Evolutionary conservation across 92 coral and sea anemone genomes (phyloP), one percentile per base, ranked within the genome.

Genomic region (Phenganax subtilis): DNA sequence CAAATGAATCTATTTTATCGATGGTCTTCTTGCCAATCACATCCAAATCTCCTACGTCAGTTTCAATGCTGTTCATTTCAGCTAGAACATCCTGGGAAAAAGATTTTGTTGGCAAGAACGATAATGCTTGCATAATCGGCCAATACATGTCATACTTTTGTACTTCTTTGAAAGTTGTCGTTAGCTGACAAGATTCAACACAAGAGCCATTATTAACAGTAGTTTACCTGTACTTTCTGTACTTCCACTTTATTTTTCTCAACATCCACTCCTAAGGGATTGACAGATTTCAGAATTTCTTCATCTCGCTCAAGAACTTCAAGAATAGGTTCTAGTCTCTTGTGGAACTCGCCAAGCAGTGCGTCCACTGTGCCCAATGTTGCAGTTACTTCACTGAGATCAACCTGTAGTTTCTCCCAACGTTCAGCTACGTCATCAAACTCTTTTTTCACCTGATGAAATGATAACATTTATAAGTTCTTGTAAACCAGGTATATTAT

Each of bases 191-290:
- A 59, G 16, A 59, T 59, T 6, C 58, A 7, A 27, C 47, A 37
- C n/a, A n/a, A 20, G 25, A 0, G 47, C 47, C 47, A 37, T 37
- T 37, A 1, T 15, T 9, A 12, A 11, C 20, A 44, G 51, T 11
- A 20, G n/a, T 61, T 1, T 92, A 89, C 98, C 92, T 94, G 89
- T 16, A 87, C 88, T 58, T 87, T 83, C 64, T 88, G 89, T 14
- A 94, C 87, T 54, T 91, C 91, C 30, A 87, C 91, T 56, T 90
- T 87, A 87, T 92, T 94, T 88, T 89, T 94, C 66, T 84, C 91
- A 56, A 94, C 76, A 75, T 94, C 97, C 60, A 85, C 92, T 64
- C 92, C 89, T 63, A 88, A 70, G 12, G 96, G 91, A 55, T 88
- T 87, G 66, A 79, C 88, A 14, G 86, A 79, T 16, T 86, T 88